Conservation (phyloP, 2,797 vertebrate genomes). For the Coracias cyanogaster region DNA sequence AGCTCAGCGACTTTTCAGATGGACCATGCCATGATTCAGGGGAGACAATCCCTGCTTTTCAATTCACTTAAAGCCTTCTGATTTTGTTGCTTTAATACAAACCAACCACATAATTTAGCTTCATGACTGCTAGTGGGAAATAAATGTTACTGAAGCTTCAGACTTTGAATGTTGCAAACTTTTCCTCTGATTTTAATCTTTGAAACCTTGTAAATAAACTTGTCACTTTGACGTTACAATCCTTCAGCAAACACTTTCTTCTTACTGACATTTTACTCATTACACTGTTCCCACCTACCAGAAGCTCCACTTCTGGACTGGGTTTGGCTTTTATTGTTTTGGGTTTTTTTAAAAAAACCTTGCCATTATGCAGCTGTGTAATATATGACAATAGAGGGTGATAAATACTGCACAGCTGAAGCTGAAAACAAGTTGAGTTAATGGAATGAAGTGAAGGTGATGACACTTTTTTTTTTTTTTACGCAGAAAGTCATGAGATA, state of each 20-base stretch:
- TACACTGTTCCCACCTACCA: neutral
- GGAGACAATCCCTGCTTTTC: neutral
- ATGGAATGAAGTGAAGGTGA: slow-evolving; percentile 57
- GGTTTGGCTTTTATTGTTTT: neutral
- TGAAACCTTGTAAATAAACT: slow-evolving; percentile 8
- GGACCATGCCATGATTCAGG: neutral
- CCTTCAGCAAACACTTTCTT: slow-evolving; percentile 7
- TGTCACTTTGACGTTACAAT: neutral
- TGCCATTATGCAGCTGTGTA: slow-evolving; percentile 46
- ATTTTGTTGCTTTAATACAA: neutral
- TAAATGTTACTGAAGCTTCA: slow-evolving; percentile 1
- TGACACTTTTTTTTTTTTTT: slow-evolving; percentile 21
- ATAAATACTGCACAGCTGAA: slow-evolving; percentile 62
- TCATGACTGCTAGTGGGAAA: neutral
- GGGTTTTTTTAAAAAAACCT: neutral
- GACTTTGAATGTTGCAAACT: neutral
- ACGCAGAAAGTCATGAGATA: slow-evolving; percentile 6
- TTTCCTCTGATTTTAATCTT: slow-evolving; percentile 12
- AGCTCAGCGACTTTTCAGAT: neutral
- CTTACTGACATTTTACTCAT: neutral
- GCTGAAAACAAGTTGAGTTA: slow-evolving; percentile 41
- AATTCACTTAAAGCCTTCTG: neutral
- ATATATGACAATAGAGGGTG: slow-evolving; percentile 37
- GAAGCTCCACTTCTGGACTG: slow-evolving; percentile 4
- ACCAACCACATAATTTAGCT: neutral